These are phyloP conservation scores for Lathamus discolor DNA, from an alignment of 2,113 vertebrate genomes.

Conservation along the genomic window DNA sequence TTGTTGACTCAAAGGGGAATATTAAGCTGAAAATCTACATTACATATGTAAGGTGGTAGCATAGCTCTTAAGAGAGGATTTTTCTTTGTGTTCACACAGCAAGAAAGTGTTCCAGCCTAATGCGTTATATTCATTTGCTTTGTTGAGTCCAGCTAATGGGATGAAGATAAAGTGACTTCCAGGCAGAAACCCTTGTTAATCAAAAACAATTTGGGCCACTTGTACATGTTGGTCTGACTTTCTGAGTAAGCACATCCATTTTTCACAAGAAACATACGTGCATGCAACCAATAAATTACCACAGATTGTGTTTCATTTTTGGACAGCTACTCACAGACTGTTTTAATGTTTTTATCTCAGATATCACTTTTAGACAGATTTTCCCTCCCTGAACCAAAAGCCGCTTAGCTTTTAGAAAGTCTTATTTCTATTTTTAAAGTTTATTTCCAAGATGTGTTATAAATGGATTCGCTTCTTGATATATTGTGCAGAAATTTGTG, in stretches of 20 bases:
- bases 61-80: not conserved
- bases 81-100: not conserved
- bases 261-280: not conserved
- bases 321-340: not conserved
- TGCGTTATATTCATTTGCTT: constrained; percentile 36
- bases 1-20: not conserved
- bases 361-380: not conserved
- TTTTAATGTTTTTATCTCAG: not conserved
- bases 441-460: not conserved
- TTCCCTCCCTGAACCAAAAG: not conserved
- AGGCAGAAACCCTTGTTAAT: constrained; percentile 63
- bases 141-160: constrained; percentile 39
- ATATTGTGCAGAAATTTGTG: not conserved
- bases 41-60: not conserved
- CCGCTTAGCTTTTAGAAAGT: not conserved
- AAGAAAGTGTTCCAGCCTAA: not conserved
- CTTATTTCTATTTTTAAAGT: not conserved
- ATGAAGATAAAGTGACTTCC: constrained; percentile 56
- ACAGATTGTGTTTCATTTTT: not conserved
- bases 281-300: not conserved
- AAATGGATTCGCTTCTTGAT: not conserved
- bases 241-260: constrained; percentile 23
- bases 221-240: constrained; percentile 18
- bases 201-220: constrained; percentile 46
- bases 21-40: not conserved